Base-by-base conservation (phyloP, 2,113 vertebrate genomes). In the Malurus cyaneus region DNA sequence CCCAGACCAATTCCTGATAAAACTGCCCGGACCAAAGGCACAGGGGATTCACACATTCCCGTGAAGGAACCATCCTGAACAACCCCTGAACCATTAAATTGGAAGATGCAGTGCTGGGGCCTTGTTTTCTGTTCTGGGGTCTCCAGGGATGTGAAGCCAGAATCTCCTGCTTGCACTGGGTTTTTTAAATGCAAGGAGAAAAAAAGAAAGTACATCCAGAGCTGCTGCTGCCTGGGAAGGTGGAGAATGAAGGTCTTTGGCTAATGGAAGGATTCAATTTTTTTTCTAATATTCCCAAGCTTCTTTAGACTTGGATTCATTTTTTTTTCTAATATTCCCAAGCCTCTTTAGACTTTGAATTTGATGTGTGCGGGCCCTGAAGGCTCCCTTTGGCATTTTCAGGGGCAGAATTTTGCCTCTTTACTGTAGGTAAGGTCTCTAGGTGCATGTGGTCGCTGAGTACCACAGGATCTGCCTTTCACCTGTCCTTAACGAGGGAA, bases 391-490 rank as follows among this genome's bases (percentile, higher is more conserved):
- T 28, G 69, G 6, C 1, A 0, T 61, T 71, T 80, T 28, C 24
- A 72, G 49, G 42, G 52, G 3, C 4, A 26, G 79, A n/a, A 41
- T 53, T 74, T 64, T 47, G 28, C 24, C 12, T 59, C 32, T 44
- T 41, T 11, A 8, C 25, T 59, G 4, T 46, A 52, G 18, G 13
- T 25, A 29, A 18, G n/a, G 4, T 47, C 44, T 16, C 31, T 6
- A 17, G 32, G 5, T 39, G 11, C 3, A 1, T 3, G 15, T 50
- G 53, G 18, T 16, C 1, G 0, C 9, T 18, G 54, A 11, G 9
- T 23, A 10, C 9, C 5, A 7, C 24, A 25, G 76, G 54, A 39
- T n/a, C 11, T 2, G 2, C 12, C 29, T 54, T 70, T 4, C 31
- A 17, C 12, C 52, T 61, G 8, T 19, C 31, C 57, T 52, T 24